A percentile compares a stretch with the other conserved stretches of the same genome.
phyloP scores from a whole-genome alignment of 2,797 vertebrate species.

The Sus cebifrons region DNA sequence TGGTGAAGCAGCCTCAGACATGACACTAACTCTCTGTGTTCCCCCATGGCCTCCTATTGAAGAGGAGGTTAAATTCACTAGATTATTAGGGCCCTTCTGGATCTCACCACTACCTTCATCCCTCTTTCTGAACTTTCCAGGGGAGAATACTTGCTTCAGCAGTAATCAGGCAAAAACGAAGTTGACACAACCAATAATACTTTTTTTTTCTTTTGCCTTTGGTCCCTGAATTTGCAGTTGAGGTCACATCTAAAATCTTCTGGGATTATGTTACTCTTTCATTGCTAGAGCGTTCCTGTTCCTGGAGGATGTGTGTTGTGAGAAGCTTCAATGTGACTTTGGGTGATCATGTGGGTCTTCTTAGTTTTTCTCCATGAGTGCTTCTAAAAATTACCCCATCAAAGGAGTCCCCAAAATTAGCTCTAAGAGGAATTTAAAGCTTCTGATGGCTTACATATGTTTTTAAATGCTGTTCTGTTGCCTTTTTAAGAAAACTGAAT shows the following conservation, averaged over 20 bases:
- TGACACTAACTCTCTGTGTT: neutral
- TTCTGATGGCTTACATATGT: neutral
- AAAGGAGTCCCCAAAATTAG: constrained; percentile 14
- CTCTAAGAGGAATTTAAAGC: neutral
- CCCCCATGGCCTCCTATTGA: neutral
- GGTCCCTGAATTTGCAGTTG: neutral
- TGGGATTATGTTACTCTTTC: neutral
- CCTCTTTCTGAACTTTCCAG: neutral
- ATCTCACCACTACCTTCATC: neutral
- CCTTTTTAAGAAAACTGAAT: neutral
- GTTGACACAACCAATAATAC: neutral
- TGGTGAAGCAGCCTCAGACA: neutral
- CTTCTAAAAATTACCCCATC: constrained; percentile 38
- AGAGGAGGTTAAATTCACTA: neutral
- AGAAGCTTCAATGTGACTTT: neutral
- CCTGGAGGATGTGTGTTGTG: neutral
- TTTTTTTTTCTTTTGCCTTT: neutral
- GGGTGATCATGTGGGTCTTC: constrained; percentile 10
- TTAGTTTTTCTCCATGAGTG: neutral
- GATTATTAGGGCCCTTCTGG: neutral
- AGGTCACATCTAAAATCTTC: neutral
- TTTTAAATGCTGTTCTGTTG: constrained; percentile 11
- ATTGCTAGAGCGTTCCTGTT: neutral
- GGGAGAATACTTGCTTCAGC: neutral
- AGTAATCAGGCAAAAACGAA: neutral